A percentile compares a stretch with the other conserved stretches of the same genome.
phyloP scores from a whole-genome alignment of 2,797 vertebrate species.

The Typhlichthys subterraneus region DNA sequence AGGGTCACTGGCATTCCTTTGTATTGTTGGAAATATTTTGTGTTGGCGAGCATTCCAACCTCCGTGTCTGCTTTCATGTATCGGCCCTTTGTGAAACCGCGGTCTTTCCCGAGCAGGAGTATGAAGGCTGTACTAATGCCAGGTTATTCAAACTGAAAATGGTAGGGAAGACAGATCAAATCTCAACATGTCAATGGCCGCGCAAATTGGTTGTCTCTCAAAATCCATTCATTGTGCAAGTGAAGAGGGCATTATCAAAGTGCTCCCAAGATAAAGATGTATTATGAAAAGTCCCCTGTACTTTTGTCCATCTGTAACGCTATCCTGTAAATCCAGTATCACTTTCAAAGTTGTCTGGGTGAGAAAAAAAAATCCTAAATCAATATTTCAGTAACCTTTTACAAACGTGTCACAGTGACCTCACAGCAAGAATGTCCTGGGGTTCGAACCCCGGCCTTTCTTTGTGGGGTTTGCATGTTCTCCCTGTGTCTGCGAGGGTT shows the following conservation, averaged over 20 bases:
- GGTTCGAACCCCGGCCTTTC: too few species aligned
- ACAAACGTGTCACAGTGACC: too few species aligned
- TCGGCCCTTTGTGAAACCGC: conserved; percentile 56
- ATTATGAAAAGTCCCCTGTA: conserved; percentile 42
- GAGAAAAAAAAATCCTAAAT: conserved; percentile 21
- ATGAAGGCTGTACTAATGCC: conserved; percentile 59
- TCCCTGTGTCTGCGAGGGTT: too few species aligned
- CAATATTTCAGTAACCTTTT: neutral
- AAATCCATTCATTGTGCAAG: conserved; percentile 52
- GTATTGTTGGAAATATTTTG: conserved; percentile 56
- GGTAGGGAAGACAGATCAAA: conserved; percentile 46
- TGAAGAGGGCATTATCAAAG: conserved; percentile 64
- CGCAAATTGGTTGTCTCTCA: conserved; percentile 47
- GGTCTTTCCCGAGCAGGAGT: conserved; percentile 45
- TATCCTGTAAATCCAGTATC: conserved; percentile 39
- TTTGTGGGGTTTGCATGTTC: too few species aligned
- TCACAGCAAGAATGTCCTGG: too few species aligned
- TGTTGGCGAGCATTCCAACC: conserved; percentile 67
- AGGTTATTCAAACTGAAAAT: conserved; percentile 42
- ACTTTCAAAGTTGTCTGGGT: conserved; percentile 45
- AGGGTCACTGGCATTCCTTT: conserved; percentile 61
- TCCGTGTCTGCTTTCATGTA: conserved; percentile 69
- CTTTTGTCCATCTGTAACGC: conserved; percentile 13
- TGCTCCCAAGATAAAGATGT: conserved; percentile 41
- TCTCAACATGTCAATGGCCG: conserved; percentile 58